A percentile compares a stretch with the other conserved stretches of the same genome.
Conservation (phyloP, 2,113 vertebrate species). For the Raphicerus campestris region DNA sequence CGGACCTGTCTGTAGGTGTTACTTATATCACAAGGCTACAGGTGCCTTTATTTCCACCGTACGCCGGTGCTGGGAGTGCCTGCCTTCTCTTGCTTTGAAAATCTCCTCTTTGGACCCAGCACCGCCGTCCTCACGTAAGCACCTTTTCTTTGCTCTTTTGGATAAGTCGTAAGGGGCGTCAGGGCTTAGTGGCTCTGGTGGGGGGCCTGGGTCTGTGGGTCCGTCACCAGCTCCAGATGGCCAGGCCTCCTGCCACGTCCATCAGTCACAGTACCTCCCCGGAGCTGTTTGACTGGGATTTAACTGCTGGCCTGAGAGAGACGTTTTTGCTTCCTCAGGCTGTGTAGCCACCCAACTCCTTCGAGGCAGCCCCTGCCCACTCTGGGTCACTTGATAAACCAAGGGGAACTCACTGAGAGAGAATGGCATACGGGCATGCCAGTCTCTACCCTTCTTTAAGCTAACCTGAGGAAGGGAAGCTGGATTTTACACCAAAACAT, state of each 20-base stretch:
- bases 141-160: conserved; percentile 66
- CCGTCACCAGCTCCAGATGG: neutral
- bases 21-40: conserved; percentile 74
- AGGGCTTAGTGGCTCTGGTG: neutral
- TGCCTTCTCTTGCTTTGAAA: conserved; percentile 59
- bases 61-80: conserved; percentile 50
- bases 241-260: neutral
- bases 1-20: conserved; percentile 78
- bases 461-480: neutral
- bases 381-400: neutral
- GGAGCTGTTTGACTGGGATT: neutral
- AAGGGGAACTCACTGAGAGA: neutral
- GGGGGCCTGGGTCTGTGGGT: neutral
- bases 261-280: neutral
- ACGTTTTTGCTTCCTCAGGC: neutral
- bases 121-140: conserved; percentile 75
- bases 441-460: neutral
- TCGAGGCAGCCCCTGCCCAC: neutral
- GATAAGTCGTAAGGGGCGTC: conserved; percentile 19
- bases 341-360: neutral
- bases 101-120: conserved; percentile 65
- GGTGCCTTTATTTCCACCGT: conserved; percentile 73
- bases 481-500: neutral
- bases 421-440: neutral
- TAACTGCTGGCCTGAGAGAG: neutral